A percentile compares a stretch with the other conserved stretches of the same genome.
These are phyloP conservation scores for Chamaetylas fuelleborni DNA, from an alignment of 2,113 vertebrate genomes.

Conservation along the genomic window DNA sequence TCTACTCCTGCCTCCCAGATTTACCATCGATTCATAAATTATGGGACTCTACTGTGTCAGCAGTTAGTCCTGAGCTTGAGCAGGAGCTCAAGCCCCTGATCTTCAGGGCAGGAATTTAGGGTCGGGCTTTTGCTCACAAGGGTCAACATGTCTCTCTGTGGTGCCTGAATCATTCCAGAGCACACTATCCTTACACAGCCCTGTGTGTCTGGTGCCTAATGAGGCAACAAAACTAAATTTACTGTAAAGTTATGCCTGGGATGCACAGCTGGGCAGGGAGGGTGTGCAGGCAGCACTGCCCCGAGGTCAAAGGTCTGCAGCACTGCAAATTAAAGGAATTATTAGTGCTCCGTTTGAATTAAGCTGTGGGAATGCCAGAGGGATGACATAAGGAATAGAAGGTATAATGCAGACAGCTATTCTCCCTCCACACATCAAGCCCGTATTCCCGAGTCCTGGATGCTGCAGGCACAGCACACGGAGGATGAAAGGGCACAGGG, in stretches of 20 bases:
- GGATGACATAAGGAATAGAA: background rate
- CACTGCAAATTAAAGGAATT: background rate
- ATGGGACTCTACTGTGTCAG: background rate
- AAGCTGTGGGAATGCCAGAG: background rate
- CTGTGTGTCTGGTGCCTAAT: background rate
- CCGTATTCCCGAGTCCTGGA: background rate
- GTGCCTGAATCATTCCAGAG: background rate
- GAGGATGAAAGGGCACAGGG: background rate
- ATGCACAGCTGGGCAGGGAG: background rate
- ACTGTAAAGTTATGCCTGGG: background rate
- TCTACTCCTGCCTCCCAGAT: background rate
- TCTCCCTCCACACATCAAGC: background rate
- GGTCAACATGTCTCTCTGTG: background rate
- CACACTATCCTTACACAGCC: background rate
- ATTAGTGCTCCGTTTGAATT: background rate
- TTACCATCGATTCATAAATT: background rate
- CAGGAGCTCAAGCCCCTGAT: background rate
- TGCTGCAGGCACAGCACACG: background rate
- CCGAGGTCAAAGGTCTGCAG: background rate
- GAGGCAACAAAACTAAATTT: slow-evolving; percentile 25
- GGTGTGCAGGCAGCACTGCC: background rate
- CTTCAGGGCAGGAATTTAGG: slow-evolving; percentile 8
- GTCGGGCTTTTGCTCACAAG: background rate
- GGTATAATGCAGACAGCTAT: background rate
- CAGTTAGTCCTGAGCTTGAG: background rate